Percentiles rank a stretch among this genome's conserved stretches.
Conservation (phyloP, 2,888 invertebrate genomes). For the Operophtera brumata region DNA sequence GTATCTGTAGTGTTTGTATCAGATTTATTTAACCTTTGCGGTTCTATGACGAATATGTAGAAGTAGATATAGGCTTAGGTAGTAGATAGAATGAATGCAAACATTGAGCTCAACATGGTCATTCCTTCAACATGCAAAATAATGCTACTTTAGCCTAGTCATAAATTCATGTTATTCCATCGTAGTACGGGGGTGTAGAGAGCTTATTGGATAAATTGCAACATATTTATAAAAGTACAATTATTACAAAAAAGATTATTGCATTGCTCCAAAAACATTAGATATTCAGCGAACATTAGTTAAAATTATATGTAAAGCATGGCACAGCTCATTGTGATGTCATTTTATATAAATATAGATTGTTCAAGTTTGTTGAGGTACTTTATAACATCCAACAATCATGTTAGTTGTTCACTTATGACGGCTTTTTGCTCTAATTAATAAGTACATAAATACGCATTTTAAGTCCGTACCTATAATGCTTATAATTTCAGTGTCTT, state of each 20-base stretch:
- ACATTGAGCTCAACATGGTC: slow-evolving; percentile 18
- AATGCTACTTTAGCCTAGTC: slow-evolving; percentile 14
- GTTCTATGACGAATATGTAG: background rate
- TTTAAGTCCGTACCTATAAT: slow-evolving; percentile 2
- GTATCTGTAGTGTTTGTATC: background rate
- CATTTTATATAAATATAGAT: background rate
- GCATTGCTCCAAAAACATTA: slow-evolving; percentile 10
- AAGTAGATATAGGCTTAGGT: background rate
- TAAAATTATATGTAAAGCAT: slow-evolving; percentile 9
- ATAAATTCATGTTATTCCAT: slow-evolving; percentile 10
- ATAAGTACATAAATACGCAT: slow-evolving; percentile 1
- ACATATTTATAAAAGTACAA: slow-evolving; percentile 15
- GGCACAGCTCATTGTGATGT: slow-evolving; percentile 22
- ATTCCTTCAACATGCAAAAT: slow-evolving; percentile 10
- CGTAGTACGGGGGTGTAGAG: slow-evolving; percentile 14
- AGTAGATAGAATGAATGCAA: slow-evolving; percentile 4
- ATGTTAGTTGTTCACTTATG: background rate
- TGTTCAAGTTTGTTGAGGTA: background rate
- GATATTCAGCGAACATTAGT: background rate
- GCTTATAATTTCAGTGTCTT: slow-evolving; percentile 12
- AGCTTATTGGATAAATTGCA: slow-evolving; percentile 17
- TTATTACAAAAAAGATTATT: slow-evolving; percentile 15
- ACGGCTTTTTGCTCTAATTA: background rate
- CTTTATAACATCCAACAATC: background rate
- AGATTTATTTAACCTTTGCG: slow-evolving; percentile 21